Evolutionary conservation across 2,113 vertebrate species (phyloP).

Genomic region (Perca flavescens): DNA sequence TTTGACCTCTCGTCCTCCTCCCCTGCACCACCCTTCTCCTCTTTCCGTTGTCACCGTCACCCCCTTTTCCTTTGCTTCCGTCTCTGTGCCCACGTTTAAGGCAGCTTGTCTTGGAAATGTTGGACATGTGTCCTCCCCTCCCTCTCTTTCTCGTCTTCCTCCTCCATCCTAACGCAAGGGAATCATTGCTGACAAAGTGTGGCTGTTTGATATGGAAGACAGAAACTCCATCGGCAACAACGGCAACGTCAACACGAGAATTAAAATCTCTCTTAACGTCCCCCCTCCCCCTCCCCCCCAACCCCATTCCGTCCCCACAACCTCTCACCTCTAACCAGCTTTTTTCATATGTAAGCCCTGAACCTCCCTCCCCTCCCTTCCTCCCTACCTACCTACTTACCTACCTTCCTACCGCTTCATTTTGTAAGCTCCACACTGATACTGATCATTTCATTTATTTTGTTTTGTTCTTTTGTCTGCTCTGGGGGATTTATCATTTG

Average conservation of each 20-base stretch:
- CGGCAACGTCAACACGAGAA: conserved; percentile 56
- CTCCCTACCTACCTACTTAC: conserved; percentile 24
- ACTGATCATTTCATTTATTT: conserved; percentile 75
- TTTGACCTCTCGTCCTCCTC: conserved; percentile 17
- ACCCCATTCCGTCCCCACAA: conserved; percentile 32
- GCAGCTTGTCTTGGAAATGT: conserved; percentile 62
- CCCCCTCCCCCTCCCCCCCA: too few relatives aligned
- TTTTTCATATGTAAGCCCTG: conserved; percentile 50
- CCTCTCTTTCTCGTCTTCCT: conserved; percentile 42
- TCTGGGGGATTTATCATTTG: conserved; percentile 75
- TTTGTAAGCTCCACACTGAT: conserved; percentile 67
- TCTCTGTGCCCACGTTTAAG: conserved; percentile 38
- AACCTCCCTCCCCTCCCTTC: conserved; percentile 6
- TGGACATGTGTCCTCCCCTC: conserved; percentile 5
- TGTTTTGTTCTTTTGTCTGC: conserved; percentile 82
- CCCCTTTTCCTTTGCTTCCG: background rate
- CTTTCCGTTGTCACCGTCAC: conserved; percentile 23
- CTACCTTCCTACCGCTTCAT: conserved; percentile 61
- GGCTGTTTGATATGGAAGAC: conserved; percentile 81
- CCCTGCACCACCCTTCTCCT: background rate
- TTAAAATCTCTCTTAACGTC: conserved; percentile 41
- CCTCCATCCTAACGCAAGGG: conserved; percentile 57
- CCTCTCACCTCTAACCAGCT: conserved; percentile 12
- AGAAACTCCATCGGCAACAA: conserved; percentile 67
- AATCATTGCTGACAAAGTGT: conserved; percentile 72